Evolutionary conservation across 2,797 vertebrate species (phyloP).

Genomic region (Microchirus variegatus): DNA sequence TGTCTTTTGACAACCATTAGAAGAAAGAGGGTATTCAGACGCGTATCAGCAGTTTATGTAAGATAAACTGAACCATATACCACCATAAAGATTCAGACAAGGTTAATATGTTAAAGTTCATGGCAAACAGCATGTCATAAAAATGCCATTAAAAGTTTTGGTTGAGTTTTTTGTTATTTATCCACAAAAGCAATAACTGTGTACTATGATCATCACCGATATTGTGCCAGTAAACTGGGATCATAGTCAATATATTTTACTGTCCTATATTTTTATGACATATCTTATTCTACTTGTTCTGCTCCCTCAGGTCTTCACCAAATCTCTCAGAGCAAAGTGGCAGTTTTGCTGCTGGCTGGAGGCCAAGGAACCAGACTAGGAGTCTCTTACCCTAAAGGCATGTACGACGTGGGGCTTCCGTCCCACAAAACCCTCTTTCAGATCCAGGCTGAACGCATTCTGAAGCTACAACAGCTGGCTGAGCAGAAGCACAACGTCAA

Average conservation of each 20-base stretch:
- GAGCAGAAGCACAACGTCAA: slow-evolving; percentile 81
- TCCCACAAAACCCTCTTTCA: slow-evolving; percentile 98
- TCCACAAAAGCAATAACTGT: not conserved
- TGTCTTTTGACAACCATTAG: slow-evolving; percentile 14
- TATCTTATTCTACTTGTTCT: not conserved
- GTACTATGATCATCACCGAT: slow-evolving; percentile 14
- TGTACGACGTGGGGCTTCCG: slow-evolving; percentile 94
- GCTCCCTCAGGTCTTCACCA: slow-evolving; percentile 71
- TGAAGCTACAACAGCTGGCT: slow-evolving; percentile 89
- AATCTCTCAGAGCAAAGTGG: slow-evolving; percentile 88
- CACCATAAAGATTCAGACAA: slow-evolving; percentile 12
- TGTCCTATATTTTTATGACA: not conserved
- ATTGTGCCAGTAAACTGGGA: not conserved
- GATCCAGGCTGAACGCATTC: slow-evolving; percentile 94
- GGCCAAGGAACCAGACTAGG: slow-evolving; percentile 96
- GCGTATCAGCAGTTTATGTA: slow-evolving; percentile 44
- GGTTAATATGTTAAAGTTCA: not conserved
- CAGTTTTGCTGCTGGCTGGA: slow-evolving; percentile 90
- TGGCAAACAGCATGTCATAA: not conserved
- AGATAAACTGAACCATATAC: slow-evolving; percentile 28
- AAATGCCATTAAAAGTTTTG: too few species aligned
- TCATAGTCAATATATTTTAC: not conserved
- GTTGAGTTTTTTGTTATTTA: too few species aligned
- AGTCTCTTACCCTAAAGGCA: slow-evolving; percentile 95
- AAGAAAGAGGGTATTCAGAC: slow-evolving; percentile 17